Base-by-base conservation (phyloP, 2,113 vertebrate species). In the Caretta caretta region DNA sequence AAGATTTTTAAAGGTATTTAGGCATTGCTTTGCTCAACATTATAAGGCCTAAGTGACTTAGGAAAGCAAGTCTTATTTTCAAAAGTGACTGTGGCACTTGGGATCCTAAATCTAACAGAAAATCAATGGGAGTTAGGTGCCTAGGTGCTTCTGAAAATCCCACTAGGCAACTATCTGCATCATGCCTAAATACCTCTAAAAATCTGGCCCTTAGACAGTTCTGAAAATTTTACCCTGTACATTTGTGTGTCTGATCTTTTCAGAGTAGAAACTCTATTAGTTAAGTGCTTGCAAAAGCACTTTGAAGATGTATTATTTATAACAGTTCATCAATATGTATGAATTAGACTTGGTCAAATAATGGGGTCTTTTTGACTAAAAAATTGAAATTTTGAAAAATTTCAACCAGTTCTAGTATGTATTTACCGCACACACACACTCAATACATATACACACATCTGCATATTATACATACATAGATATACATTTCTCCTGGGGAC, bases 61-160 rank as follows among this genome's bases (percentile, higher is more conserved):
- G 38, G 24, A 25, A 38, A 4, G 2, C 4, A 29, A 10, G 31
- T 83, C 16, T 42, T n/a, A 8, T 54, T 86, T 83, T 49, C 57
- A 53, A 50, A 51, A 51, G 53, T 72, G 65, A 72, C 17, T 72
- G 65, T 38, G n/a, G 65, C 17, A 22, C 19, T 72, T 38, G n/a
- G 19, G 65, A 72, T n/a, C 65, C n/a, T 22, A 20, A 38, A n/a
- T 72, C n/a, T 72, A 72, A 69, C 17, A 72, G 10, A 22, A 29
- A 82, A 90, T 75, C 92, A 57, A 24, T 1, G 8, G 22, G 42
- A 48, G 65, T 8, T 50, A 51, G 24, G 42, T 46, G 90, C 50
- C 81, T 82, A 87, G 65, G 22, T 83, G 89, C n/a, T 62, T 97
- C 4, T 14, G 90, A 50, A 53, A 96, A 95, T 94, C 89, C 94